phyloP scores from a whole-genome alignment of 1,140 invertebrate species.

The Dendrolimus kikuchii region DNA sequence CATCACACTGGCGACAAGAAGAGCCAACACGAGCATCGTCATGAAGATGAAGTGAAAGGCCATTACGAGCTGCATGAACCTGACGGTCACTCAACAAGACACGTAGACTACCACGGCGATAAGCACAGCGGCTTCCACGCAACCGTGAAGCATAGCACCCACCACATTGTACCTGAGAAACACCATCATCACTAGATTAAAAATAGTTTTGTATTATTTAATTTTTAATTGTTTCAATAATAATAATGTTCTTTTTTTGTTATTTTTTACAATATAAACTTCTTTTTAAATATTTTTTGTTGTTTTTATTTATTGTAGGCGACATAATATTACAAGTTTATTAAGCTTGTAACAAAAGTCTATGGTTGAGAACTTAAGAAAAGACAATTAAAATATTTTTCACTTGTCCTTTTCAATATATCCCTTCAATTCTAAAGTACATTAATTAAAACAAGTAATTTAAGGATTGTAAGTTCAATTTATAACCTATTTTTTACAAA shows the following conservation, averaged over 20 bases:
- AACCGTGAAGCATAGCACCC: slow-evolving; percentile 5
- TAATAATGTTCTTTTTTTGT: background rate
- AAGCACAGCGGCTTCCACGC: slow-evolving; percentile 36
- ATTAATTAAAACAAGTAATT: too few species aligned
- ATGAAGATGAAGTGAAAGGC: slow-evolving; percentile 56
- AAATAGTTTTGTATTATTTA: background rate
- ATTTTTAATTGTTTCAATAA: slow-evolving; percentile 2
- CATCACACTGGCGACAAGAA: slow-evolving; percentile 39
- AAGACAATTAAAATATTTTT: too few species aligned
- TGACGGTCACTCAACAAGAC: slow-evolving; percentile 35
- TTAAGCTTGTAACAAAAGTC: background rate
- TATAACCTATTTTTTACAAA: too few species aligned
- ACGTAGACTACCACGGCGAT: slow-evolving; percentile 47
- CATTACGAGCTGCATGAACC: slow-evolving; percentile 63
- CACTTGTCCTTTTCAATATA: too few species aligned
- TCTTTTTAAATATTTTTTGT: background rate
- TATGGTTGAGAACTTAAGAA: too few species aligned
- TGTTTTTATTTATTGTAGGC: background rate
- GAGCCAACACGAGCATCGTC: slow-evolving; percentile 34
- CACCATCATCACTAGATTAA: slow-evolving; percentile 3
- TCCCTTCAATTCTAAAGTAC: too few species aligned
- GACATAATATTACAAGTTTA: background rate
- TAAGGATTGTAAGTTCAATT: too few species aligned
- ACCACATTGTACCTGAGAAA: slow-evolving; percentile 5
- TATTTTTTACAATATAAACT: slow-evolving; percentile 1